Conservation (phyloP, 2,113 vertebrate genomes). For the Oceanites oceanicus region DNA sequence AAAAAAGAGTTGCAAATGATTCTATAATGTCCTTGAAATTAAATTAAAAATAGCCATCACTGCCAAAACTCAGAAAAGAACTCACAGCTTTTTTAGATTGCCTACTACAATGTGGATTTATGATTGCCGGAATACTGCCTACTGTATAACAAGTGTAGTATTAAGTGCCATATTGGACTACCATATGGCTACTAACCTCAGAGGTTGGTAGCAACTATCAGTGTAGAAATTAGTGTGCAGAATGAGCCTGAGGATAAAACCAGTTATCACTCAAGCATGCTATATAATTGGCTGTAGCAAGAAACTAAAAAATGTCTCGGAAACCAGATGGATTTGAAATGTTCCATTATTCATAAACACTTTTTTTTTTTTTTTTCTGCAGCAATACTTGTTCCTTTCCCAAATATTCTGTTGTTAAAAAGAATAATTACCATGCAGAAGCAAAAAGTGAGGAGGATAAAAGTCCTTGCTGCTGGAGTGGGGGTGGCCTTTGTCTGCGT, state of each 20-base stretch:
- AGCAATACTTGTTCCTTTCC: conserved; percentile 76
- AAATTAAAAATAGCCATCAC: conserved; percentile 63
- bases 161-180: conserved; percentile 82
- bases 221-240: conserved; percentile 81
- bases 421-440: conserved; percentile 59
- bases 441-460: conserved; percentile 12
- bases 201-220: conserved; percentile 82
- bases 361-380: conserved; percentile 55
- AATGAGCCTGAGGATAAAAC: conserved; percentile 84
- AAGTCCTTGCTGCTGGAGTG: not conserved
- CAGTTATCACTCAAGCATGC: conserved; percentile 83
- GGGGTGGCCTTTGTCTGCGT: not conserved
- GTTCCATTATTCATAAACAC: conserved; percentile 88
- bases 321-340: conserved; percentile 87
- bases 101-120: conserved; percentile 75
- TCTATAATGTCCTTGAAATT: conserved; percentile 54
- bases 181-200: conserved; percentile 86
- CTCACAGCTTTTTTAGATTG: conserved; percentile 44
- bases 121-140: conserved; percentile 73
- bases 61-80: conserved; percentile 61
- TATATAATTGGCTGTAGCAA: conserved; percentile 85
- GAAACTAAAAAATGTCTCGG: conserved; percentile 80
- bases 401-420: conserved; percentile 77
- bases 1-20: conserved; percentile 38
- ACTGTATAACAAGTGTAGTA: conserved; percentile 75